A percentile compares a stretch with the other conserved stretches of the same genome.
Evolutionary conservation across 2,888 invertebrate genomes (phyloP).

Genomic region (Corbicula japonica): DNA sequence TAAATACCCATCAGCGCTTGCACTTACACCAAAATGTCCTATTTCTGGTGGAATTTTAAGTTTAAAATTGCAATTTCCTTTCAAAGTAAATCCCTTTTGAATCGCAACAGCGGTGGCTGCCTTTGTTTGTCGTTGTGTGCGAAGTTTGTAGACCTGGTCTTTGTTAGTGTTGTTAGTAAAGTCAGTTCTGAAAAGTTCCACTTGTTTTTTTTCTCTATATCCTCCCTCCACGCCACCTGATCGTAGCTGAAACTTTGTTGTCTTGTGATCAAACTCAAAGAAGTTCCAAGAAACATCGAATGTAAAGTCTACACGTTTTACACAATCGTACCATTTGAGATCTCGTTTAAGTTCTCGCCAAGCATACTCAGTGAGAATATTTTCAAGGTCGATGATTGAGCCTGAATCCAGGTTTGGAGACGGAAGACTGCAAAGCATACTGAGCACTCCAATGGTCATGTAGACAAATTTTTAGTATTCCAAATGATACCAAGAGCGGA

Average conservation of each 20-base stretch:
- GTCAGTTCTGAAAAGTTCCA: slow-evolving; percentile 75
- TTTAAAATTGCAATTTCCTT: slow-evolving; percentile 74
- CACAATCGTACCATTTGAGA: slow-evolving; percentile 72
- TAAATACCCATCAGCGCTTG: slow-evolving; percentile 74
- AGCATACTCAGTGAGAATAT: slow-evolving; percentile 74
- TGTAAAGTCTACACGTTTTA: slow-evolving; percentile 68
- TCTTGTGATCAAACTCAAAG: slow-evolving; percentile 76
- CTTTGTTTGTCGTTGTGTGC: slow-evolving; percentile 76
- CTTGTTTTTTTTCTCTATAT: slow-evolving; percentile 71
- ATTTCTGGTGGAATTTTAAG: slow-evolving; percentile 72
- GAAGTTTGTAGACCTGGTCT: slow-evolving; percentile 77
- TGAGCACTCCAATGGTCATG: slow-evolving; percentile 56
- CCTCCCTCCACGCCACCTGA: slow-evolving; percentile 66
- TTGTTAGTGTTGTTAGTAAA: slow-evolving; percentile 76
- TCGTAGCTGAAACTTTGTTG: slow-evolving; percentile 69
- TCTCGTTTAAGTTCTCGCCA: slow-evolving; percentile 77
- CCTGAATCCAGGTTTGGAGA: slow-evolving; percentile 69
- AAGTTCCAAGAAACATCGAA: slow-evolving; percentile 79
- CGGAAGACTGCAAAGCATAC: slow-evolving; percentile 71
- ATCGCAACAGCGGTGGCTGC: slow-evolving; percentile 74
- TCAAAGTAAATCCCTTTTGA: slow-evolving; percentile 73
- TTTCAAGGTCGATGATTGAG: slow-evolving; percentile 74
- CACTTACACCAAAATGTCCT: slow-evolving; percentile 77
- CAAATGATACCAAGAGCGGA: too few species aligned
- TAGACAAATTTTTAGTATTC: slow-evolving; percentile 12